Conservation (phyloP, 2,797 vertebrate species). For the Aotus griseimembra region DNA sequence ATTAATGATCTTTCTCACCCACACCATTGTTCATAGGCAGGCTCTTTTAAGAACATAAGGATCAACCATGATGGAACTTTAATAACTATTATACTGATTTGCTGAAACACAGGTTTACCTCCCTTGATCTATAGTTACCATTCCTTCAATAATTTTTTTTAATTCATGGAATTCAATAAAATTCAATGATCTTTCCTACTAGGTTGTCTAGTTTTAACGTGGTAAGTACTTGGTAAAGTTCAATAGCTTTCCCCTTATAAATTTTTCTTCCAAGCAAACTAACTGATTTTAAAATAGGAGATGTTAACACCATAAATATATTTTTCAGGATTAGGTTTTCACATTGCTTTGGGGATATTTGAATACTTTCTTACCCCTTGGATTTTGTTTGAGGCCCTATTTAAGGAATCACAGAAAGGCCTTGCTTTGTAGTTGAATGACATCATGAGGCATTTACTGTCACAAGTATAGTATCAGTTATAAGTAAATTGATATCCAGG, state of each 20-base stretch:
- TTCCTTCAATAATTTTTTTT: neutral
- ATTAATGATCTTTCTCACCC: neutral
- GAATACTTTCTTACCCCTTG: neutral
- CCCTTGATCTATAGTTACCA: neutral
- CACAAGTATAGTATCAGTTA: neutral
- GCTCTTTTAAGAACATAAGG: neutral
- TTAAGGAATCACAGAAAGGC: neutral
- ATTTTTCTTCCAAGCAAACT: neutral
- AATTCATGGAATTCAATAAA: neutral
- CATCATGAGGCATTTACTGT: neutral
- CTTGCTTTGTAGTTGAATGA: neutral
- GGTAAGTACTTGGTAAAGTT: neutral
- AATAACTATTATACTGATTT: neutral
- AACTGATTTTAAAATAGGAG: neutral
- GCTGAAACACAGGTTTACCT: neutral
- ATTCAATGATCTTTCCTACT: neutral
- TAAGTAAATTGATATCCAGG: neutral
- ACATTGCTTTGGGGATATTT: neutral
- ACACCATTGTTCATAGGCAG: neutral
- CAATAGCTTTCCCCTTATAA: neutral
- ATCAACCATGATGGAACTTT: neutral
- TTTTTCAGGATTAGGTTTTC: neutral
- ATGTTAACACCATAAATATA: accelerated
- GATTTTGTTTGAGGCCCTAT: neutral
- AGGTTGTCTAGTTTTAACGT: neutral